Conservation (phyloP, 2,113 vertebrate genomes). For the Eublepharis macularius region DNA sequence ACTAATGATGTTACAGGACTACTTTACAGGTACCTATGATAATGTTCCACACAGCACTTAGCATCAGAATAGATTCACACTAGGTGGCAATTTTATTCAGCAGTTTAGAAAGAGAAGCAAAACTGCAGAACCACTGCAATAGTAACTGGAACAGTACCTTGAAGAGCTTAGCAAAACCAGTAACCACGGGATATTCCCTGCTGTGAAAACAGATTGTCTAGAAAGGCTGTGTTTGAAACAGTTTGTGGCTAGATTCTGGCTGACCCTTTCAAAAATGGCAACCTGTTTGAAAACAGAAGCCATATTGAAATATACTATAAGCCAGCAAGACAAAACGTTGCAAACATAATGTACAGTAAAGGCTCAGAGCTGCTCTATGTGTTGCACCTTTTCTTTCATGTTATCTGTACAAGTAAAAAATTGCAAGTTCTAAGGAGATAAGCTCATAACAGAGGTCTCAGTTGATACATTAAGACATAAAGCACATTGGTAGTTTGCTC, state of each 20-base stretch:
- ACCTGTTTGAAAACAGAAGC: neutral
- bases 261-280: neutral
- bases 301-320: neutral
- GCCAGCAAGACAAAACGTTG: neutral
- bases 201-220: neutral
- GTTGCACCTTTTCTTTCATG: neutral
- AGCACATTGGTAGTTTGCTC: neutral
- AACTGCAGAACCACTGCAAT: neutral
- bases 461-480: neutral
- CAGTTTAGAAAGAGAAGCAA: neutral
- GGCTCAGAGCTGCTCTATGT: neutral
- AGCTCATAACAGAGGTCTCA: neutral
- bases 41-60: neutral
- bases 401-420: neutral
- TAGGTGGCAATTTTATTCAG: neutral
- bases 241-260: neutral
- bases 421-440: neutral
- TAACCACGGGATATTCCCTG: neutral
- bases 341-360: neutral
- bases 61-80: neutral
- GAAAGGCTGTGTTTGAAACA: neutral
- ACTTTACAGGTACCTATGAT: neutral
- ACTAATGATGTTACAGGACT: neutral
- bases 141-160: neutral
- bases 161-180: neutral